These are phyloP conservation scores for Blastomussa wellsi DNA, from an alignment of 92 coral and sea anemone genomes.

Conservation along the genomic window DNA sequence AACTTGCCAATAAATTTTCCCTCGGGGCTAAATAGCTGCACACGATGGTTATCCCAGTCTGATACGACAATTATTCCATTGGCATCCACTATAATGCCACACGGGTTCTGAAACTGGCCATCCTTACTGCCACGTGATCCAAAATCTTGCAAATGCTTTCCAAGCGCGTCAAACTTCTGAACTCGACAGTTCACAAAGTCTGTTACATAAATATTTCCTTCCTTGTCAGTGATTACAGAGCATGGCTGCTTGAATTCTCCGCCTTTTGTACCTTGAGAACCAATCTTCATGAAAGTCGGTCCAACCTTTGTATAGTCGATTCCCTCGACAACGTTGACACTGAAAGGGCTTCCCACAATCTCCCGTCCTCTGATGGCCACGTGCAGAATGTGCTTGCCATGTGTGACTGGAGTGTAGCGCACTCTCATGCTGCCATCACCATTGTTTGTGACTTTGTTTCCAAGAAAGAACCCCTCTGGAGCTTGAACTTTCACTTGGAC, in stretches of 20 bases:
- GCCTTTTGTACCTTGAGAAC: slow-evolving; percentile 81
- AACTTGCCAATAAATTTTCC: slow-evolving; percentile 82
- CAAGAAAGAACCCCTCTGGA: slow-evolving; percentile 87
- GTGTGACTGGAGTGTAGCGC: slow-evolving; percentile 91
- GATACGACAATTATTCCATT: slow-evolving; percentile 87
- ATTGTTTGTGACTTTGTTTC: slow-evolving; percentile 82
- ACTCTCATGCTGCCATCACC: slow-evolving; percentile 77
- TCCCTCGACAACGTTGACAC: slow-evolving; percentile 82
- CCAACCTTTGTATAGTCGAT: slow-evolving; percentile 80
- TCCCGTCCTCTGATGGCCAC: slow-evolving; percentile 73
- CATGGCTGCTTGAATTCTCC: slow-evolving; percentile 92
- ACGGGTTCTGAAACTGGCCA: slow-evolving; percentile 95
- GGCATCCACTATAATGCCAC: slow-evolving; percentile 81
- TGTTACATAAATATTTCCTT: slow-evolving; percentile 78
- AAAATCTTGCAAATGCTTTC: slow-evolving; percentile 75
- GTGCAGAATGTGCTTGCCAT: slow-evolving; percentile 68
- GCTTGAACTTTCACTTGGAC: slow-evolving; percentile 80
- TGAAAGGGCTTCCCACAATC: slow-evolving; percentile 77
- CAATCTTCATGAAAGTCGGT: slow-evolving; percentile 80
- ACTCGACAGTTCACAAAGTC: slow-evolving; percentile 90
- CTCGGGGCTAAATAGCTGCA: slow-evolving; percentile 86
- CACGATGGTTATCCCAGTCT: slow-evolving; percentile 90
- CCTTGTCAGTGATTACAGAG: slow-evolving; percentile 80
- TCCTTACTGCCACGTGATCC: slow-evolving; percentile 83
- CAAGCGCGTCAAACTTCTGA: slow-evolving; percentile 82